These are phyloP conservation scores for Oxyteleia sp. DNA, from an alignment of 2,888 invertebrate species.

Conservation along the genomic window DNA sequence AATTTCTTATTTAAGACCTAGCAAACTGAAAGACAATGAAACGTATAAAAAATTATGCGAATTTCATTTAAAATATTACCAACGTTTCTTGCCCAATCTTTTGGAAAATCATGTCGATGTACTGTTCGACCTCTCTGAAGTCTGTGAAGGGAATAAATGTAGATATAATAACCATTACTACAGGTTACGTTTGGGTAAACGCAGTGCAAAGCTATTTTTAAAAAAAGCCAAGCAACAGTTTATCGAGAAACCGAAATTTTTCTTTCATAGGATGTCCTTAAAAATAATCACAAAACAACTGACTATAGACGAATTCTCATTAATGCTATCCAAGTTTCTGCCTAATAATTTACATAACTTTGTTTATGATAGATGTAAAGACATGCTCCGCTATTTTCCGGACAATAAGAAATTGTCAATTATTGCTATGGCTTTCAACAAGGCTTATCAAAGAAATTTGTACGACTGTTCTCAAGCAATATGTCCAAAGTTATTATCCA, in stretches of 20 bases:
- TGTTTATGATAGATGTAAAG: not conserved
- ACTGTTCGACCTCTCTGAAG: too few species aligned
- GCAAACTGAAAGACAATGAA: too few species aligned
- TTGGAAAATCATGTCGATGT: too few species aligned
- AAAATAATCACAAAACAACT: not conserved
- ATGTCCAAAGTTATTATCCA: slow-evolving; percentile 38
- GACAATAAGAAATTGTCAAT: slow-evolving; percentile 73
- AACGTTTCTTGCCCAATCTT: too few species aligned
- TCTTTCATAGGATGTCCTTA: not conserved
- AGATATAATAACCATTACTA: too few species aligned
- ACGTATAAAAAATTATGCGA: too few species aligned
- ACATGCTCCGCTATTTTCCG: slow-evolving; percentile 71
- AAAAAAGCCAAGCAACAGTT: slow-evolving; percentile 4
- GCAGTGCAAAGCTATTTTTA: slow-evolving; percentile 19
- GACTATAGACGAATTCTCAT: not conserved
- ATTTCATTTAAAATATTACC: too few species aligned
- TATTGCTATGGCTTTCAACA: slow-evolving; percentile 75
- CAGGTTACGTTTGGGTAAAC: slow-evolving; percentile 24
- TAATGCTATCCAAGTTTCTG: slow-evolving; percentile 77
- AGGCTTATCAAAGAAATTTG: slow-evolving; percentile 76
- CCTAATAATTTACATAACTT: slow-evolving; percentile 58
- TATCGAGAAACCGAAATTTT: slow-evolving; percentile 8
- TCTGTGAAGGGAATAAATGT: too few species aligned
- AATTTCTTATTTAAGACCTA: too few species aligned
- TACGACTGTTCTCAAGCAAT: slow-evolving; percentile 70